Base-by-base conservation (phyloP, 2,797 vertebrate genomes). In the Xenopus petersii region DNA sequence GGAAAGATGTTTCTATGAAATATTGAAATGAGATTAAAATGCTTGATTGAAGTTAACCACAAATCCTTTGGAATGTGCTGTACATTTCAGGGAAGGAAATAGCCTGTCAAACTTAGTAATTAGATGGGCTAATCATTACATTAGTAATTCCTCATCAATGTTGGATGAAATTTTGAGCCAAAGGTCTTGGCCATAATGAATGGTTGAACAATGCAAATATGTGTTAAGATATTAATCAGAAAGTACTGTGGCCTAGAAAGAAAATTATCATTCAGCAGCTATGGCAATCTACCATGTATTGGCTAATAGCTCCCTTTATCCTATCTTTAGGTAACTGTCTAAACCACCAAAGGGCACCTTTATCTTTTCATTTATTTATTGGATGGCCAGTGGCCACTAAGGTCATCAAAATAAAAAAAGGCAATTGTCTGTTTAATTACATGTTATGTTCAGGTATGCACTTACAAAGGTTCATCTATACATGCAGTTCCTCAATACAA, bases 81-180 rank as follows among this genome's bases (percentile, higher is more conserved):
- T 15, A 36, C 3, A 36, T 36, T 36, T 36, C 30, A 67, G 55
- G n/a, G 21, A 58, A 21, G 13, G 30, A 56, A 12, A 58, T 62
- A 12, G 11, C 10, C 13, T 36, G 33, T 36, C 33, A 36, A 36
- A 36, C 33, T 36, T 3, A 3, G 10, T 49, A 11, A 16, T 42
- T 58, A 26, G 30, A 26, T 46, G 26, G 47, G 30, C 9, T 36
- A 46, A 69, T 69, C 54, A 69, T 58, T 58, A 69, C 36, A 58
- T 42, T 33, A 54, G 49, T 10, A 49, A 21, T 26, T 26, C 30
- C 10, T 6, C 16, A 67, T 67, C 65, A 67, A 67, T 67, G 54
- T 67, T 69, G 42, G 30, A 69, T 58, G 67, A 69, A 56, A 56
- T 56, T 2, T 26, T 42, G 67, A 69, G 30, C 12, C 54, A 12